Conservation (phyloP, 2,888 invertebrate genomes). For the Cheilosia soror region DNA sequence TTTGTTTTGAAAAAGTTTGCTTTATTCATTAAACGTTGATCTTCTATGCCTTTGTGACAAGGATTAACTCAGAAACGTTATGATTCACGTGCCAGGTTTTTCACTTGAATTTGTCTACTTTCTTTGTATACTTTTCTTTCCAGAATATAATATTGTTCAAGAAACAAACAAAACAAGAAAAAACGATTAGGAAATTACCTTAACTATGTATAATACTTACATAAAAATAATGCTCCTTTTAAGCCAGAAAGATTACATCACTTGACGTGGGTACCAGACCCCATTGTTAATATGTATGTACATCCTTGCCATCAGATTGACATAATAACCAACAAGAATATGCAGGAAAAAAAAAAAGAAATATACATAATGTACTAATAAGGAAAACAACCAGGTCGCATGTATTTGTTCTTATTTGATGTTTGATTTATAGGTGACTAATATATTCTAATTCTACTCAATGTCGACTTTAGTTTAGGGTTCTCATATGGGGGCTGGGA, state of each 20-base stretch:
- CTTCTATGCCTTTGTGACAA: not conserved
- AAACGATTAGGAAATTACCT: conserved; percentile 41
- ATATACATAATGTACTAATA: not conserved
- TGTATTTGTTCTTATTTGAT: not conserved
- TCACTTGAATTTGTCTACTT: too few species aligned
- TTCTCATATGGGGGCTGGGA: too few species aligned
- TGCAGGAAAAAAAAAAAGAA: not conserved
- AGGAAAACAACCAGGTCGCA: conserved; percentile 1
- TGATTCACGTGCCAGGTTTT: not conserved
- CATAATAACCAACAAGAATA: not conserved
- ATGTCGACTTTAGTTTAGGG: not conserved
- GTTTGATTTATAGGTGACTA: not conserved
- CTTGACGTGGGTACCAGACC: conserved; percentile 36
- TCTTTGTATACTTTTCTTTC: too few species aligned
- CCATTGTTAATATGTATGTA: conserved; percentile 11
- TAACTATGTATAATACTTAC: not conserved
- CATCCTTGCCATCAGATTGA: conserved; percentile 18
- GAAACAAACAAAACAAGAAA: not conserved
- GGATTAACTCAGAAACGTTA: conserved; percentile 9
- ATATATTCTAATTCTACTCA: not conserved
- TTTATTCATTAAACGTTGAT: too few species aligned
- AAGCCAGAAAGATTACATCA: conserved; percentile 47
- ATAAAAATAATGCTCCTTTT: not conserved
- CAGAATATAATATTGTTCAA: not conserved
- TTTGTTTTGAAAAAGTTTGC: too few species aligned